Conservation (phyloP, 2,888 invertebrate species). For the Criorhina ranunculi region DNA sequence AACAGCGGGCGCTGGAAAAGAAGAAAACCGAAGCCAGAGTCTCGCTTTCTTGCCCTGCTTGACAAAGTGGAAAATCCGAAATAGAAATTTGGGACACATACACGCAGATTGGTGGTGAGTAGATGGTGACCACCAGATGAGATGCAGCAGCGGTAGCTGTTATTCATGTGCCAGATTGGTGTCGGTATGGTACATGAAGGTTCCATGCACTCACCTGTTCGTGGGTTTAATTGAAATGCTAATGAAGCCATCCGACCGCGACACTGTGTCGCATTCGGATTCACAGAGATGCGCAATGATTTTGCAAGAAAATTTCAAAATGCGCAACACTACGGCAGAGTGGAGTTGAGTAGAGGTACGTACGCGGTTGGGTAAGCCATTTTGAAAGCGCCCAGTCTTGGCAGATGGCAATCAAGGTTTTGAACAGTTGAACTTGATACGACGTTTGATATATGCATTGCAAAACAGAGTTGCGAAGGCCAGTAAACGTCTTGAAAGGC, state of each 20-base stretch:
- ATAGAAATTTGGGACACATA: slow-evolving; percentile 80
- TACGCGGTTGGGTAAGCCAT: too few relatives aligned
- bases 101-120: slow-evolving; percentile 57
- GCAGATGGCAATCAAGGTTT: too few relatives aligned
- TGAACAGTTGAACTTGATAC: too few relatives aligned
- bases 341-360: too few relatives aligned
- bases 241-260: slow-evolving; percentile 65
- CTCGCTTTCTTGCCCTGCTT: slow-evolving; percentile 81
- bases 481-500: too few relatives aligned
- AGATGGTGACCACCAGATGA: slow-evolving; percentile 61
- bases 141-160: slow-evolving; percentile 33
- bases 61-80: slow-evolving; percentile 81
- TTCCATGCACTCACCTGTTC: slow-evolving; percentile 68
- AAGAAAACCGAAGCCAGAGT: slow-evolving; percentile 71
- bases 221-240: slow-evolving; percentile 67
- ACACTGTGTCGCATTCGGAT: slow-evolving; percentile 61
- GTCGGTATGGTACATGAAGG: slow-evolving; percentile 51
- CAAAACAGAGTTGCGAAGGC: too few relatives aligned
- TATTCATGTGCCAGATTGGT: slow-evolving; percentile 69
- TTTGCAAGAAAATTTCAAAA: slow-evolving; percentile 34
- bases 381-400: too few relatives aligned
- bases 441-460: too few relatives aligned
- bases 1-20: slow-evolving; percentile 25
- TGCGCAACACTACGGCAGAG: background rate
- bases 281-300: slow-evolving; percentile 39